Base-by-base conservation (phyloP, 1,140 invertebrate genomes). In the Rhizoglyphus robini region DNA sequence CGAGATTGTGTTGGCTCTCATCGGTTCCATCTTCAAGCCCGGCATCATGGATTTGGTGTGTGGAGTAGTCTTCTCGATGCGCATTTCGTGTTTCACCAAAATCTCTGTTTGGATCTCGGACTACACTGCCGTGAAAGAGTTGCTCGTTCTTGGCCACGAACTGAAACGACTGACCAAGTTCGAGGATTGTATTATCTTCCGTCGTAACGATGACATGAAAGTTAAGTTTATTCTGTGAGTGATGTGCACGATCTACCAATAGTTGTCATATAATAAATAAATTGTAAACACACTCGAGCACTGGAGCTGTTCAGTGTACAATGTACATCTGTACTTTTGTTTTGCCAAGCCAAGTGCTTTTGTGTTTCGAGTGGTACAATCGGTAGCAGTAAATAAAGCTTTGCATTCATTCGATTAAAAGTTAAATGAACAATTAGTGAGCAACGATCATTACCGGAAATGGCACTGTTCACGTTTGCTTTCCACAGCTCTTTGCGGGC, bases 71-170 rank as follows among this genome's bases (percentile, higher is more conserved):
- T 63, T 63, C n/a, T 47, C 36, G 2, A 47, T 63, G 46, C 49
- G 61, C 3, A 63, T 60, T 2, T 60, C 58, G 23, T 60, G 58
- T 46, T 60, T 60, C 29, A 60, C 58, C 15, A 60, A 60, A 46
- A 60, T 60, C 15, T 38, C 32, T 20, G 27, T 60, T 4, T 60
- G 58, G 58, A 13, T 60, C 15, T n/a, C 3, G 13, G 58, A 60
- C 27, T 34, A 38, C 23, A 18, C 18, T 46, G 58, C 58, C 29
- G 27, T 60, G 4, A 60, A 60, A 46, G 15, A 60, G 29, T n/a
- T 60, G 27, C 27, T 60, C 2, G 29, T 60, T 11, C 30, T 60
- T 3, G 58, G 58, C 27, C 3, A 60, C 29, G 58, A 60, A 27
- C 29, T 60, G 3, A 60, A 60, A 46, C 58, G 58, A 23, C 29